Conservation (phyloP, 1,140 invertebrate genomes). For the Chymomyza costata region DNA sequence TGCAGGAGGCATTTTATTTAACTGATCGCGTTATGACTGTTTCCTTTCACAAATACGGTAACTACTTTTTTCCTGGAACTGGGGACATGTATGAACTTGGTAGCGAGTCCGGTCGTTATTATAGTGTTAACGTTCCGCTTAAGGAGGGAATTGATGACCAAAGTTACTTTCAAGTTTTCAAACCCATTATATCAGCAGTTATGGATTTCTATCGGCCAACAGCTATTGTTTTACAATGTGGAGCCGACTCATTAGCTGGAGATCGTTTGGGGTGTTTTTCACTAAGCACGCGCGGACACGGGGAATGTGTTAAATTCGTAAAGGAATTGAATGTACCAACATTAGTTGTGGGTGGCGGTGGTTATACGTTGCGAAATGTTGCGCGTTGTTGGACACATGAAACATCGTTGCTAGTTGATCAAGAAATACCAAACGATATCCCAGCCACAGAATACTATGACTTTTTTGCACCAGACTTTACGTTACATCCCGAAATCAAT, state of each 20-base stretch:
- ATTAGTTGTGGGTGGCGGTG: slow-evolving; percentile 89
- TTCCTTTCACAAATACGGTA: slow-evolving; percentile 99
- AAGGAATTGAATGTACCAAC: slow-evolving; percentile 95
- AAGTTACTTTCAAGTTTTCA: slow-evolving; percentile 95
- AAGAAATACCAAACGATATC: slow-evolving; percentile 93
- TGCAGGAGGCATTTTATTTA: slow-evolving; percentile 99
- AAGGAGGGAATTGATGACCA: slow-evolving; percentile 98
- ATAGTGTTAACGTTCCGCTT: slow-evolving; percentile 97
- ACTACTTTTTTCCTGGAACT: slow-evolving; percentile 98
- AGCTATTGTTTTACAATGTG: slow-evolving; percentile 98
- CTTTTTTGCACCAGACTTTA: slow-evolving; percentile 97
- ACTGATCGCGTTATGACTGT: slow-evolving; percentile 99
- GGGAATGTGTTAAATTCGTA: slow-evolving; percentile 97
- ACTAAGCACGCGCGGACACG: slow-evolving; percentile 84
- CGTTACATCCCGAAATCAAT: slow-evolving; percentile 91
- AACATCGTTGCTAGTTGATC: slow-evolving; percentile 94
- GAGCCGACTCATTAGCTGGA: slow-evolving; percentile 97
- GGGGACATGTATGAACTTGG: slow-evolving; percentile 99
- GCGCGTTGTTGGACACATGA: slow-evolving; percentile 99
- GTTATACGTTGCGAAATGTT: slow-evolving; percentile 97
- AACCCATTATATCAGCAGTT: slow-evolving; percentile 94
- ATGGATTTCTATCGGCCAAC: slow-evolving; percentile 98
- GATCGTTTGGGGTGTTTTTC: slow-evolving; percentile 86
- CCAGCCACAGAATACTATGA: slow-evolving; percentile 96
- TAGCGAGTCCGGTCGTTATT: slow-evolving; percentile 93